Evolutionary conservation across 2,888 invertebrate species (phyloP), one percentile per base, ranked within the genome.

Genomic region (Loripinus fragilis): DNA sequence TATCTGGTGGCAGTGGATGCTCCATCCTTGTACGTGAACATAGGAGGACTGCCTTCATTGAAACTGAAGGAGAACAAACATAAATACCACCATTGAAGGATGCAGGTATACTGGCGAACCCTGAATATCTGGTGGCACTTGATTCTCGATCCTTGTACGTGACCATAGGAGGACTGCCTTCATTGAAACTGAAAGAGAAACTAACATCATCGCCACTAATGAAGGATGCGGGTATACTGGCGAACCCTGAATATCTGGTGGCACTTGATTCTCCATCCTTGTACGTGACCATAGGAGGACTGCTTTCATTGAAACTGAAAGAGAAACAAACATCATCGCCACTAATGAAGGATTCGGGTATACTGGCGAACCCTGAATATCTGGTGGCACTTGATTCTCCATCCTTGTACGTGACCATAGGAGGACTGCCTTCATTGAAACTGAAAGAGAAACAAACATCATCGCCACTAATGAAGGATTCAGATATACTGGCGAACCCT

Each of bases 381-480:
- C 71, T 71, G 1, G 42, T 23, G 0, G 50, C 23, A 2, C 28
- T 20, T 7, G 12, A 38, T 10, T 28, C 28, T 5, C 28, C 33
- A 1, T 12, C 23, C 12, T 38, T 38, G 33, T 70, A 78, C 0
- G 81, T 81, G 8, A 81, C 78, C 81, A 81, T 81, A 23, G 81
- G 81, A 20, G 60, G 60, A 20, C 60, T 23, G 17, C 67, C 67
- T 28, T 45, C 68, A 8, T 75, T 76, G 20, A 65, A 68, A 33
- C 79, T 79, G 65, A 23, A 67, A 38, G 12, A 38, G 5, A 38
- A 38, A n/a, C n/a, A n/a, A n/a, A n/a, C n/a, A n/a, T n/a, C n/a
- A n/a, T n/a, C n/a, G n/a, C 15, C 7, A 7, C 10, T 2, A 28
- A 15, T 50, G 10, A 60, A 28, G 7, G 38, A 41, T 0, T 42